A percentile compares a stretch with the other conserved stretches of the same genome.
Evolutionary conservation across 2,113 vertebrate genomes (phyloP).

Genomic region (Haliaeetus leucogaster): DNA sequence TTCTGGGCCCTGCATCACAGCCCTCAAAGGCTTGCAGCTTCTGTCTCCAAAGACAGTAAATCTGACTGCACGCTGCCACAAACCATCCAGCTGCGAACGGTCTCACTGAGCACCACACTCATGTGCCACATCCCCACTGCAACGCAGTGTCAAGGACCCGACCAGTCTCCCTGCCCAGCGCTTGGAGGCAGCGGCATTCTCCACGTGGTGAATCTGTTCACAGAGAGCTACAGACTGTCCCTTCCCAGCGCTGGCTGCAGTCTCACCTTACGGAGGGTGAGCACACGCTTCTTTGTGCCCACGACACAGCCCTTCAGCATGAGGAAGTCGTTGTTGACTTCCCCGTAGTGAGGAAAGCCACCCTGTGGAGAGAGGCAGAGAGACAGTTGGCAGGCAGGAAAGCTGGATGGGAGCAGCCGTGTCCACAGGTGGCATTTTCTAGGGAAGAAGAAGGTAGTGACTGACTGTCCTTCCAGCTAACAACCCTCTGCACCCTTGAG

Average conservation of each 20-base stretch:
- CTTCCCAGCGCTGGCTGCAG: fast-evolving
- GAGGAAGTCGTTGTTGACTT: constrained; percentile 81
- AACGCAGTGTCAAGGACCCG: fast-evolving
- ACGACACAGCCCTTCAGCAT: constrained; percentile 84
- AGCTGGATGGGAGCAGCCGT: neutral
- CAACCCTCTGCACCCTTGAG: neutral
- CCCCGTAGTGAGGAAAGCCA: constrained; percentile 80
- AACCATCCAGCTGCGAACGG: fast-evolving
- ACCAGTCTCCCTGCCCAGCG: neutral
- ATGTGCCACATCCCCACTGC: fast-evolving
- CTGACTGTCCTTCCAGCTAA: neutral
- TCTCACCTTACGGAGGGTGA: constrained; percentile 82
- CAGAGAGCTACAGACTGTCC: neutral
- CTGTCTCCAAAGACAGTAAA: neutral
- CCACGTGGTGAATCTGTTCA: fast-evolving
- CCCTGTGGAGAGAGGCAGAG: constrained; percentile 63
- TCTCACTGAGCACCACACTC: neutral
- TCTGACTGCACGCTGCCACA: neutral
- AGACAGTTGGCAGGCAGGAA: neutral
- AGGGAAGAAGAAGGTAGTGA: neutral
- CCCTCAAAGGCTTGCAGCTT: neutral
- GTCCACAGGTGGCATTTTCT: neutral
- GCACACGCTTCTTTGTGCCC: constrained; percentile 79
- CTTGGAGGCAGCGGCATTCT: neutral
- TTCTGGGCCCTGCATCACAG: neutral